Evolutionary conservation across 2,113 vertebrate species (phyloP), one percentile per base, ranked within the genome.

Genomic region (Pantherophis guttatus): DNA sequence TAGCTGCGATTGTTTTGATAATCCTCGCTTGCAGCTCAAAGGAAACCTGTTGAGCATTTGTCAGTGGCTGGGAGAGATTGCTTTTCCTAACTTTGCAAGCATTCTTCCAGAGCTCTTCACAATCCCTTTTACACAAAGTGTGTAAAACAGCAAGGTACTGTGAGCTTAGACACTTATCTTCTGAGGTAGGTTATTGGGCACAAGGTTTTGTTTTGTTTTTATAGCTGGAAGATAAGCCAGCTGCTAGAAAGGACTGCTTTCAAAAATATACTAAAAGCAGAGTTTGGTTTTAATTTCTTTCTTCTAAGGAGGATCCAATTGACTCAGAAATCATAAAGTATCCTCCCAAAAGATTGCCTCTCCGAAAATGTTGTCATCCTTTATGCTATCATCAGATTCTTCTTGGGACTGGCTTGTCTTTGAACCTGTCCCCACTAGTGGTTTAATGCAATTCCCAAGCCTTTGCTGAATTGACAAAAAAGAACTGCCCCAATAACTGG

Each of bases 1-100:
- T n/a, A 59, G 8, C 90, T 1, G 2, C 0, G 0, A 23, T 39
- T n/a, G 33, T 23, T 65, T 75, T 88, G 59, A 2, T 1, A 23
- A 8, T 0, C 26, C 17, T 21, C 0, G 1, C 1, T 0, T 2
- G 55, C 5, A 33, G 0, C 15, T 12, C 2, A 0, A 2, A 11
- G 24, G 0, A 44, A 24, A 10, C 29, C 0, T 11, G 2, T 21
- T 0, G 1, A 33, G 55, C 24, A 62, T 59, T 52, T 81, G 86
- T 6, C 39, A 23, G 85, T 75, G 12, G 50, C 19, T 39, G 21
- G 62, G 13, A 29, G 53, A 24, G 23, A 21, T 58, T 50, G 57
- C 39, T 29, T 59, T 39, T 3, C 24, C 8, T 5, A 10, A n/a
- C 81, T n/a, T 33, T 10, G 23, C 21, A 58, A 48, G 12, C 23